These are phyloP conservation scores for Neolamprologus modestus DNA, from an alignment of 2,113 vertebrate genomes.

Conservation along the genomic window DNA sequence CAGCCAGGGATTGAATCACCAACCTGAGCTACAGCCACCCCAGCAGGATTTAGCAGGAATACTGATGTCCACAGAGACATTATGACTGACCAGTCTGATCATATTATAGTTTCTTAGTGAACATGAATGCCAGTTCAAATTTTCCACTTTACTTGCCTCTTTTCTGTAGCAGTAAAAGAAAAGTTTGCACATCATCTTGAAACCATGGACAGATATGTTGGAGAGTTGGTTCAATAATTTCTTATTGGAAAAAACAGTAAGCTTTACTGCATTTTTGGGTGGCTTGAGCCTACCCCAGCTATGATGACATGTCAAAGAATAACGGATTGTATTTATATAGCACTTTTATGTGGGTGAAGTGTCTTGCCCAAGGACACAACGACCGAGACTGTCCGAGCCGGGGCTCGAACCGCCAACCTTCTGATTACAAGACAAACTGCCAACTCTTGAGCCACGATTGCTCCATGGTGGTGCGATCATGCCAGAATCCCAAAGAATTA, in stretches of 20 bases:
- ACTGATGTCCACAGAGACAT: background rate
- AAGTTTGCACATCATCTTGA: background rate
- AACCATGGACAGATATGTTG: background rate
- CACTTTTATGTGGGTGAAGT: fast-evolving
- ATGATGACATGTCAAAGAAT: background rate
- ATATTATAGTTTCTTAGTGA: background rate
- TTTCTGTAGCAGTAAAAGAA: background rate
- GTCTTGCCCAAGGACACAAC: background rate
- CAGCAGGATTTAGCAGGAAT: background rate
- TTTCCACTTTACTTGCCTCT: background rate
- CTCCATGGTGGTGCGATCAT: fast-evolving
- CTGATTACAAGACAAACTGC: background rate
- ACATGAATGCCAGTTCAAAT: background rate
- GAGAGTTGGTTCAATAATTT: background rate
- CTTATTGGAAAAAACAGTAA: background rate
- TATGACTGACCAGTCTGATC: background rate
- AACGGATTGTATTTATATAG: background rate
- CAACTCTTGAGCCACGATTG: fast-evolving
- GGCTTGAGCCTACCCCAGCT: background rate
- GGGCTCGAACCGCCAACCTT: fast-evolving
- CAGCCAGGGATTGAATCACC: background rate
- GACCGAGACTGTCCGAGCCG: fast-evolving
- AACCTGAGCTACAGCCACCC: background rate
- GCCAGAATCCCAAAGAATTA: background rate
- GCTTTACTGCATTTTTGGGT: background rate